phyloP scores from a whole-genome alignment of 2,888 invertebrate species.

The Subacronicta megacephala region DNA sequence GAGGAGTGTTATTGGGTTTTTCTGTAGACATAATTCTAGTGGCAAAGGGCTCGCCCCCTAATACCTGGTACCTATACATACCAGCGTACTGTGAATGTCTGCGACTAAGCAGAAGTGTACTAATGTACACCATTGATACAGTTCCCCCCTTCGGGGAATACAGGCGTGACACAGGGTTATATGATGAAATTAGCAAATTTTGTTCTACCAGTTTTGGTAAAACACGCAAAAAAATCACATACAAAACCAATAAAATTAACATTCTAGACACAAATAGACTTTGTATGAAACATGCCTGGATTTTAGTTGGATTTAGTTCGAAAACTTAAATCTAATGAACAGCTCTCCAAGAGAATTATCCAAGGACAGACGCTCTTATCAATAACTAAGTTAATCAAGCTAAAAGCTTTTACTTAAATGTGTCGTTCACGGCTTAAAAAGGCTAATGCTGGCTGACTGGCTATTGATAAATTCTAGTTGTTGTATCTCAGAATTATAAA shows the following conservation, averaged over 20 bases:
- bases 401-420: conserved; percentile 68
- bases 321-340: conserved; percentile 56
- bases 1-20: too few species aligned
- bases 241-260: conserved; percentile 4
- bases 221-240: too few species aligned
- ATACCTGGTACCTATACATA: too few species aligned
- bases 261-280: background rate
- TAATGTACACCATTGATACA: too few species aligned
- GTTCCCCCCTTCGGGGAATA: too few species aligned
- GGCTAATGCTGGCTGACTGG: conserved; percentile 50
- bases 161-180: too few species aligned
- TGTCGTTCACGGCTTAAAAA: conserved; percentile 62
- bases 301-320: conserved; percentile 12
- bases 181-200: too few species aligned
- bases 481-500: background rate
- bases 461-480: background rate
- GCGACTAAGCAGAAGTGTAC: too few species aligned
- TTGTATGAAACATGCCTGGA: conserved; percentile 11
- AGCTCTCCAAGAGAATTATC: conserved; percentile 52
- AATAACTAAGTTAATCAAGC: conserved; percentile 74
- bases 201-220: too few species aligned
- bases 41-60: too few species aligned
- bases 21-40: too few species aligned
- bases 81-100: too few species aligned
- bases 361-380: conserved; percentile 55